A percentile compares a stretch with the other conserved stretches of the same genome.
Evolutionary conservation across 2,797 vertebrate genomes (phyloP).

Genomic region (Lepus townsendii): DNA sequence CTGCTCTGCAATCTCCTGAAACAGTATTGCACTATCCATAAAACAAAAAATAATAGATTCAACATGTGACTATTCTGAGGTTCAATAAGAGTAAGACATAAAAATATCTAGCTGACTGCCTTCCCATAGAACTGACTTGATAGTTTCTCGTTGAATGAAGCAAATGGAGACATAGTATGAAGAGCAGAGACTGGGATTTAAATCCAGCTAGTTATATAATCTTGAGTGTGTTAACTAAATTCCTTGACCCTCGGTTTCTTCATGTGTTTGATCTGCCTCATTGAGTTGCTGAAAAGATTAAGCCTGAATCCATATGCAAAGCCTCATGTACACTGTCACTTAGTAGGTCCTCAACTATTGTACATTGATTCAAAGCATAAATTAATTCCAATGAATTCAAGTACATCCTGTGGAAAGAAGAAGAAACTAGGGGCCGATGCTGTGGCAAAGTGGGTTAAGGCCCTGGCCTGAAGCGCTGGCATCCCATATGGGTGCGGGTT

Average conservation of each 20-base stretch:
- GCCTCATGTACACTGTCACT: not conserved
- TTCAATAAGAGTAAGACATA: not conserved
- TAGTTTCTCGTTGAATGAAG: conserved; percentile 8
- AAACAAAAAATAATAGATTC: not conserved
- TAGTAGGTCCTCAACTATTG: not conserved
- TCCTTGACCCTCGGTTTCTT: not conserved
- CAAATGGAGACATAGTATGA: not conserved
- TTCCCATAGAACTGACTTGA: not conserved
- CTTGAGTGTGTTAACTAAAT: not conserved
- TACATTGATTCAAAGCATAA: not conserved
- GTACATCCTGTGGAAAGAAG: not conserved
- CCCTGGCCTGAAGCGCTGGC: too few species aligned
- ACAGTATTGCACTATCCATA: not conserved
- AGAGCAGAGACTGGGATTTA: not conserved
- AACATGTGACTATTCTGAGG: not conserved
- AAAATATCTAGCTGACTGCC: not conserved
- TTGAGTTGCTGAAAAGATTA: not conserved
- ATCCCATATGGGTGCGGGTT: too few species aligned
- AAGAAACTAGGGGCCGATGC: not conserved
- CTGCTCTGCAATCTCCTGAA: not conserved
- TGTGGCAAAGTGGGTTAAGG: too few species aligned
- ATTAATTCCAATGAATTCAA: not conserved
- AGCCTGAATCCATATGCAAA: not conserved
- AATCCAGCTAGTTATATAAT: not conserved
- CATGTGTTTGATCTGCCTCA: not conserved